Evolutionary conservation across 1,140 invertebrate genomes (phyloP).

Genomic region (Aplysia californica): DNA sequence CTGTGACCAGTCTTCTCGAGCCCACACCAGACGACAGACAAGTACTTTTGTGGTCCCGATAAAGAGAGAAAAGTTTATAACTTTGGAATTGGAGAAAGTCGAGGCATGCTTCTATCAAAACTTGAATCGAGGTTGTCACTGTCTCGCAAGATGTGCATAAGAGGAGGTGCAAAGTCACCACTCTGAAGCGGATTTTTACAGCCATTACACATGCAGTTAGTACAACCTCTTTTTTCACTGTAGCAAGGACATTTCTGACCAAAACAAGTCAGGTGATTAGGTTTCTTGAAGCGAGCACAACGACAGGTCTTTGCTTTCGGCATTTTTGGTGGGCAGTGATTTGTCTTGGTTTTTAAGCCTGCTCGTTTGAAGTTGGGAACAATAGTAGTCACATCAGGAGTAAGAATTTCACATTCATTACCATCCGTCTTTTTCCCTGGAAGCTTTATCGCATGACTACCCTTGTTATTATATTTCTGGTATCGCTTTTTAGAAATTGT

Average conservation of each 20-base stretch:
- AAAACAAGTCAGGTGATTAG: conserved; percentile 90
- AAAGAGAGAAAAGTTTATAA: conserved; percentile 3
- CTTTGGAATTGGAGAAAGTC: conserved; percentile 31
- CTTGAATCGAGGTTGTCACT: conserved; percentile 13
- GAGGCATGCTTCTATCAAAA: conserved; percentile 33
- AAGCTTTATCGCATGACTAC: conserved; percentile 3
- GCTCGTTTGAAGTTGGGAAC: no score
- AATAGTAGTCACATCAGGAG: no score
- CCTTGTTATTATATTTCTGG: neutral
- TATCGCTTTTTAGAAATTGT: conserved; percentile 26
- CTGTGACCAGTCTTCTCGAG: no score
- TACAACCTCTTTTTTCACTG: conserved; percentile 82
- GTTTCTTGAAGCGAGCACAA: conserved; percentile 90
- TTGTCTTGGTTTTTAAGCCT: no score
- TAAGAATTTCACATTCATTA: neutral
- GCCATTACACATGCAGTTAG: conserved; percentile 89
- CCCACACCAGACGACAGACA: no score
- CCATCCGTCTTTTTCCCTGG: neutral
- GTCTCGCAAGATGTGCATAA: conserved; percentile 15
- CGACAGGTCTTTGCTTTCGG: conserved; percentile 73
- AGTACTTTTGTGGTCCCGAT: no score
- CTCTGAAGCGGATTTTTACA: conserved; percentile 81
- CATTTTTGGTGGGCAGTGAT: neutral
- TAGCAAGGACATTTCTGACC: conserved; percentile 94
- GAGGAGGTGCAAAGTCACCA: conserved; percentile 27